Conservation (phyloP, 2,113 vertebrate species). For the Paraplagusia blochii region DNA sequence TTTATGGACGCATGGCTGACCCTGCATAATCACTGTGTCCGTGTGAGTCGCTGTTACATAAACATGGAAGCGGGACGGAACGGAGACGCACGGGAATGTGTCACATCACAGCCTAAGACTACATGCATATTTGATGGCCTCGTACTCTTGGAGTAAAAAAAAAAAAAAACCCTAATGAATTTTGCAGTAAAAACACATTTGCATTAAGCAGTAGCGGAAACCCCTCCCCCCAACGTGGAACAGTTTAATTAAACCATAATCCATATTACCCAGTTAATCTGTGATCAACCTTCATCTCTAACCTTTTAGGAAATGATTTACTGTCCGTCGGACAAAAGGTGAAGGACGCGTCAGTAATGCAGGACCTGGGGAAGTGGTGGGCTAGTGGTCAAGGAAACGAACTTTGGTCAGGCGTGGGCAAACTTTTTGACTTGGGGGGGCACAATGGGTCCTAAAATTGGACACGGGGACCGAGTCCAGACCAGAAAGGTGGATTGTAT, state of each 20-base stretch:
- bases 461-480: too few species aligned
- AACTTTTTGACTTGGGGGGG: too few species aligned
- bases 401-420: too few species aligned
- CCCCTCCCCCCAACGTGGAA: conserved; percentile 3
- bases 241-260: too few species aligned
- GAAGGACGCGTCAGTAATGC: conserved; percentile 12
- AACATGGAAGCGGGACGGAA: conserved; percentile 45
- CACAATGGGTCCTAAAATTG: too few species aligned
- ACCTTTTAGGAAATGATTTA: conserved; percentile 20
- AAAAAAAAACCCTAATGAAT: not conserved
- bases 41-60: conserved; percentile 44
- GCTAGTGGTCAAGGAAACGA: too few species aligned
- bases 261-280: conserved; percentile 24
- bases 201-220: too few species aligned
- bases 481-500: too few species aligned
- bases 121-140: conserved; percentile 23
- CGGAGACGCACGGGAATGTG: conserved; percentile 22
- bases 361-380: not conserved
- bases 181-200: not conserved
- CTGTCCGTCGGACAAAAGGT: conserved; percentile 17
- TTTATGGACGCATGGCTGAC: conserved; percentile 57
- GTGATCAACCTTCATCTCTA: conserved; percentile 39
- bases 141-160: not conserved
- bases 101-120: conserved; percentile 29
- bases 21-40: conserved; percentile 34